These are phyloP conservation scores for Pelusios castaneus DNA, from an alignment of 2,113 vertebrate species.

Conservation along the genomic window DNA sequence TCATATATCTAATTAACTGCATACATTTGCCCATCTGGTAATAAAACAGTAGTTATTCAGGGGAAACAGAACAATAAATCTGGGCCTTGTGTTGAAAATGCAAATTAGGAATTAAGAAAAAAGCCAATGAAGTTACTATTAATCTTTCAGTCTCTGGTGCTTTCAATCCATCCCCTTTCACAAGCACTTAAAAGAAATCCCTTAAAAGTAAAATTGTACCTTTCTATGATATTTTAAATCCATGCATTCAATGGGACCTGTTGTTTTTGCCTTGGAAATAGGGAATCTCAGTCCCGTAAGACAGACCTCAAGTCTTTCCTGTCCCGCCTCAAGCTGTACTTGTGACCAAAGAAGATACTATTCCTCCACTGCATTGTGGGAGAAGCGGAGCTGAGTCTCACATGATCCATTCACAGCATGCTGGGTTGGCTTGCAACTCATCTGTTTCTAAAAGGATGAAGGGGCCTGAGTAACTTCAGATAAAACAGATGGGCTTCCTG, in stretches of 20 bases:
- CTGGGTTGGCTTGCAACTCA: slow-evolving; percentile 20
- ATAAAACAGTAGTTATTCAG: not conserved
- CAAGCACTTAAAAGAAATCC: not conserved
- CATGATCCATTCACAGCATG: not conserved
- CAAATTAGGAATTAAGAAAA: not conserved
- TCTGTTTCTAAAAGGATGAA: slow-evolving; percentile 35
- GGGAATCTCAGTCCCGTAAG: not conserved
- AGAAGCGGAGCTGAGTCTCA: slow-evolving; percentile 11
- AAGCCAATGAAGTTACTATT: not conserved
- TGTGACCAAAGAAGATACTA: not conserved
- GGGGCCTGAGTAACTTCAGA: slow-evolving; percentile 35
- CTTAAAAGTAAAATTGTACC: not conserved
- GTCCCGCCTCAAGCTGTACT: not conserved
- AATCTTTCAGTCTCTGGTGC: slow-evolving; percentile 22
- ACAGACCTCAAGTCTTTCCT: not conserved
- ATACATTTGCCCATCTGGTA: not conserved
- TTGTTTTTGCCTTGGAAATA: slow-evolving; percentile 9
- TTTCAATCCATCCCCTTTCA: slow-evolving; percentile 2
- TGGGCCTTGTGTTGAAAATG: not conserved
- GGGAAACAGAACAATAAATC: not conserved
- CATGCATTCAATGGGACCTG: not conserved
- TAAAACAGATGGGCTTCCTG: slow-evolving; percentile 41
- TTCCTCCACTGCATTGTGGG: slow-evolving; percentile 15
- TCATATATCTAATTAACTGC: not conserved
- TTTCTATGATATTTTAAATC: slow-evolving; percentile 33